phyloP scores from a whole-genome alignment of 2,797 vertebrate genomes.

The Anguilla obscura region DNA sequence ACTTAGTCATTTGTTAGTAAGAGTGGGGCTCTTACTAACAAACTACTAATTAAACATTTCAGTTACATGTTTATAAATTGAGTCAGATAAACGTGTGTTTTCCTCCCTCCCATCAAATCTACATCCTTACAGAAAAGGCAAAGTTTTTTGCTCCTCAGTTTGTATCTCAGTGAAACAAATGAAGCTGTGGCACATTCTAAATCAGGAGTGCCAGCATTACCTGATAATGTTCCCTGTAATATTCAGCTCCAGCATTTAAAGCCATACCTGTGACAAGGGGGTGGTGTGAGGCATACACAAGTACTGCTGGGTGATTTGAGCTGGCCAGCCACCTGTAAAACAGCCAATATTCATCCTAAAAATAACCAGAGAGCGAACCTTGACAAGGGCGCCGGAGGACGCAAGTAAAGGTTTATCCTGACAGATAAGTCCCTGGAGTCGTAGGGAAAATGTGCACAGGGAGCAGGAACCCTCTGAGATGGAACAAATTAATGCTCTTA shows the following conservation, averaged over 20 bases:
- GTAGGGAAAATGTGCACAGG: slow-evolving; percentile 19
- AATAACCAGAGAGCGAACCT: slow-evolving; percentile 46
- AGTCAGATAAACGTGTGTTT: no score
- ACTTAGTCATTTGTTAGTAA: no score
- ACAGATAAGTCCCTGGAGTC: slow-evolving; percentile 45
- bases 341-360: slow-evolving; percentile 37
- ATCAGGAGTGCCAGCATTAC: neutral
- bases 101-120: no score
- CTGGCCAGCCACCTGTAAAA: slow-evolving; percentile 57
- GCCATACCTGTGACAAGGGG: neutral
- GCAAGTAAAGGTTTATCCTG: slow-evolving; percentile 57
- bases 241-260: neutral
- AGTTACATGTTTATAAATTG: no score
- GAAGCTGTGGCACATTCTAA: neutral
- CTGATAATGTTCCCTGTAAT: neutral
- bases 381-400: slow-evolving; percentile 53
- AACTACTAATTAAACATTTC: no score
- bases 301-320: slow-evolving; percentile 13
- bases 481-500: slow-evolving; percentile 60
- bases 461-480: slow-evolving; percentile 58
- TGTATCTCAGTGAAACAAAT: neutral
- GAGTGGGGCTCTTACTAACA: no score
- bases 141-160: neutral
- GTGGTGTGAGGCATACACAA: neutral
- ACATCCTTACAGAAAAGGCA: neutral